Conservation (phyloP, 1,140 invertebrate genomes). For the Bombus sylvicola region DNA sequence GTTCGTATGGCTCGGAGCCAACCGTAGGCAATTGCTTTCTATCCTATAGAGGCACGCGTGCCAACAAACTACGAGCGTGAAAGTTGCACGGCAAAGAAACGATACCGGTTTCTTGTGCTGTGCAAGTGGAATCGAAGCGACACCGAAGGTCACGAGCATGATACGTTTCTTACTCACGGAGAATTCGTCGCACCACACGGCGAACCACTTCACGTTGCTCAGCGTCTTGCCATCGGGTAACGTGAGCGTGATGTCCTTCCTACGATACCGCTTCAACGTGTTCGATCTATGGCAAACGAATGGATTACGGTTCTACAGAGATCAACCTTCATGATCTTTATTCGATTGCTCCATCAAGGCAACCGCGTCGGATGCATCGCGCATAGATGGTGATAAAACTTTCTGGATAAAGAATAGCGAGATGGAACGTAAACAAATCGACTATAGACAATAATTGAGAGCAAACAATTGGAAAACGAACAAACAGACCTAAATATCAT, state of each 20-base stretch:
- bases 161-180: constrained; percentile 85
- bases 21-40: constrained; percentile 26
- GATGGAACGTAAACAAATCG: too few species aligned
- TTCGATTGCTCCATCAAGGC: background rate
- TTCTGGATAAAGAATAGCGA: background rate
- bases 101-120: constrained; percentile 57
- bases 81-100: constrained; percentile 63
- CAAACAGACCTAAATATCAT: too few species aligned
- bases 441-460: too few species aligned
- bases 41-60: constrained; percentile 16
- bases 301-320: background rate
- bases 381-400: background rate
- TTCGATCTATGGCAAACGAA: constrained; percentile 83
- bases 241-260: constrained; percentile 91
- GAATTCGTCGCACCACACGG: constrained; percentile 95
- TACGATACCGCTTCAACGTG: constrained; percentile 89
- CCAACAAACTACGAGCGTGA: constrained; percentile 55
- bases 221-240: constrained; percentile 93
- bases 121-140: constrained; percentile 29
- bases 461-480: too few species aligned
- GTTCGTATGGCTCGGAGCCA: background rate
- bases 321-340: background rate
- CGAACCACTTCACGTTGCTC: constrained; percentile 92
- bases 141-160: constrained; percentile 60
- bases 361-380: too few species aligned